Base-by-base conservation (phyloP, 2,113 vertebrate genomes). In the Ochotona curzoniae region DNA sequence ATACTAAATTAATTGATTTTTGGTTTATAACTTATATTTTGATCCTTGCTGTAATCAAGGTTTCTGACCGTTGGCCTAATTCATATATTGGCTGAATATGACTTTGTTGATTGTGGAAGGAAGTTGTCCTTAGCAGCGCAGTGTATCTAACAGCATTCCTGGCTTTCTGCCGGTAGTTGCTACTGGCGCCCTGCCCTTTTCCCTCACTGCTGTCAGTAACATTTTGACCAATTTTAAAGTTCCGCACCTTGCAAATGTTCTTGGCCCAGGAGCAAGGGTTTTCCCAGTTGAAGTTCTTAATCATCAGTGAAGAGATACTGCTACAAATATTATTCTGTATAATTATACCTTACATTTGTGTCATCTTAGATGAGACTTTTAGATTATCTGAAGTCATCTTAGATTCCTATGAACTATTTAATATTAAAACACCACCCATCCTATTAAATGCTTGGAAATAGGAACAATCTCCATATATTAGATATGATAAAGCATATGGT, bases 1-100 rank as follows among this genome's bases (percentile, higher is more conserved):
- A 47, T n/a, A 96, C 92, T 96, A 88, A 93, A 96, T 90, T 90
- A 96, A 95, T 26, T 92, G 73, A 93, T 96, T 96, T 97, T 96
- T 35, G 0, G 49, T 95, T 96, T 97, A 95, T 6, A 4, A 14
- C 17, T 97, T 97, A 67, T 44, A 86, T 95, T 88, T 87, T 78
- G 91, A 97, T 97, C 73, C 74, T 95, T 83, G 90, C 11, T 47
- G 0, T 76, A 80, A 81, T 51, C 23, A 84, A 18, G 12, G 1
- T 64, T 81, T 49, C 2, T 91, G 21, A 51, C 5, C 7, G 28
- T 44, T 79, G 23, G 3, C 1, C 60, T 13, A 51, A 38, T 82
- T 78, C 5, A 38, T 26, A 35, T 94, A 87, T 81, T 60, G 17
- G 15, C 2, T 47, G 35, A n/a, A 6, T 28, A 44, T 57, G 32